A percentile compares a stretch with the other conserved stretches of the same genome.
These are phyloP conservation scores for Lethenteron reissneri DNA, from an alignment of 2,113 vertebrate genomes.

Conservation along the genomic window DNA sequence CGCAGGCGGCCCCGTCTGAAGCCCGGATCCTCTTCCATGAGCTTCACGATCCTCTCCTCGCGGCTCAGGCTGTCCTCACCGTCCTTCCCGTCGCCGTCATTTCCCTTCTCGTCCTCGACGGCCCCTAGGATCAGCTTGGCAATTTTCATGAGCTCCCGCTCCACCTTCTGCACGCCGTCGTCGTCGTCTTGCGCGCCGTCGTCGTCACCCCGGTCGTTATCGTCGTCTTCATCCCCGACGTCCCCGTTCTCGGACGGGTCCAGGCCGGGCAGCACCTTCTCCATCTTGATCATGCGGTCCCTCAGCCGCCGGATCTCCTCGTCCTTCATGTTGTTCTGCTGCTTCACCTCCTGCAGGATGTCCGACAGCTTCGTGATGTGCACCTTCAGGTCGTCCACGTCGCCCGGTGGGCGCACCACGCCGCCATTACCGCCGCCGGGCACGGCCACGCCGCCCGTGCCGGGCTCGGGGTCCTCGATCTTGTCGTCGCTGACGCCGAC, in stretches of 20 bases:
- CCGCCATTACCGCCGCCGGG: conserved; percentile 31
- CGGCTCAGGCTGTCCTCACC: conserved; percentile 19
- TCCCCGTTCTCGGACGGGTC: conserved; percentile 33
- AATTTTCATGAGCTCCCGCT: neutral
- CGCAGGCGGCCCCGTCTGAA: conserved; percentile 46
- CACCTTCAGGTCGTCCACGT: conserved; percentile 79
- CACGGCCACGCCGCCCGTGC: conserved; percentile 17
- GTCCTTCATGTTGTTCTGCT: conserved; percentile 92
- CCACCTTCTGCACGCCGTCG: neutral
- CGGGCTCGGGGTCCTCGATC: conserved; percentile 38
- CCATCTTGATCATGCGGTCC: conserved; percentile 97
- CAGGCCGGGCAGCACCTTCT: conserved; percentile 74
- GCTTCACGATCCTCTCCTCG: conserved; percentile 33
- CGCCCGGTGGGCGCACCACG: conserved; percentile 17
- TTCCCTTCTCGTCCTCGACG: too few relatives aligned
- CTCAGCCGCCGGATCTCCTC: conserved; percentile 77
- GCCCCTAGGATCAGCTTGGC: neutral
- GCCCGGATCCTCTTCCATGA: conserved; percentile 36
- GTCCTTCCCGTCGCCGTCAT: conserved; percentile 13
- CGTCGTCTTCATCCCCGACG: conserved; percentile 17
- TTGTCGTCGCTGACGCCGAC: conserved; percentile 86
- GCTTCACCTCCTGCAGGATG: conserved; percentile 90
- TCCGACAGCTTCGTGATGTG: conserved; percentile 94
- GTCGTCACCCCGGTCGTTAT: conserved; percentile 8
- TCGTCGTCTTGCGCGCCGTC: conserved; percentile 10